These are phyloP conservation scores for Rhincodon typus DNA, from an alignment of 2,797 vertebrate genomes.

Conservation along the genomic window DNA sequence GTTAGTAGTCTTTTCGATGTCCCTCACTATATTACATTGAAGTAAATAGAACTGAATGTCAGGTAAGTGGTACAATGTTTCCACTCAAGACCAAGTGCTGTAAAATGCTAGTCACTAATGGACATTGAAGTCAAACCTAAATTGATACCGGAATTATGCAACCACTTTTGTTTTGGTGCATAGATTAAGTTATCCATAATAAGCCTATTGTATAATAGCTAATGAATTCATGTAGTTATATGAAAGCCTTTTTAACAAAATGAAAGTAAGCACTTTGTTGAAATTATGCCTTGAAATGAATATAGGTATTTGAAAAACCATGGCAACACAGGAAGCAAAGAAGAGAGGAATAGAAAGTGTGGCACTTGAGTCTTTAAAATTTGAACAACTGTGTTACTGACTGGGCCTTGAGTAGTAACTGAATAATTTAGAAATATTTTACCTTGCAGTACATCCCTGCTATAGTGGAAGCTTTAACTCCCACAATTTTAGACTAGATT, in stretches of 20 bases:
- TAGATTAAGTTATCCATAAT: background rate
- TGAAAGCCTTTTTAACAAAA: background rate
- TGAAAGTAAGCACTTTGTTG: background rate
- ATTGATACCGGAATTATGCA: background rate
- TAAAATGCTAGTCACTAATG: background rate
- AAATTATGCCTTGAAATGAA: background rate
- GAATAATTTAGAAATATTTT: background rate
- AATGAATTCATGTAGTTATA: background rate
- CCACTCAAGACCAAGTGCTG: background rate
- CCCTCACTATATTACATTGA: background rate
- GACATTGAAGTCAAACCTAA: background rate
- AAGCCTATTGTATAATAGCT: background rate
- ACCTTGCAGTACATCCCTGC: background rate
- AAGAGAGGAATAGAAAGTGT: background rate
- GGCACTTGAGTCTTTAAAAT: background rate
- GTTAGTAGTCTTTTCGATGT: background rate
- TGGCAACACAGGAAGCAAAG: background rate
- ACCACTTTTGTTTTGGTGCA: background rate
- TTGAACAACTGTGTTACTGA: background rate
- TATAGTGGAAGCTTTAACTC: background rate
- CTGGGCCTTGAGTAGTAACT: background rate
- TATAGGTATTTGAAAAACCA: background rate
- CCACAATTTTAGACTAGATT: background rate
- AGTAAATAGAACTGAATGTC: background rate
- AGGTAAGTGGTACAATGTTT: background rate